phyloP scores from a whole-genome alignment of 2,113 vertebrate species.

The Dasyornis broadbenti region DNA sequence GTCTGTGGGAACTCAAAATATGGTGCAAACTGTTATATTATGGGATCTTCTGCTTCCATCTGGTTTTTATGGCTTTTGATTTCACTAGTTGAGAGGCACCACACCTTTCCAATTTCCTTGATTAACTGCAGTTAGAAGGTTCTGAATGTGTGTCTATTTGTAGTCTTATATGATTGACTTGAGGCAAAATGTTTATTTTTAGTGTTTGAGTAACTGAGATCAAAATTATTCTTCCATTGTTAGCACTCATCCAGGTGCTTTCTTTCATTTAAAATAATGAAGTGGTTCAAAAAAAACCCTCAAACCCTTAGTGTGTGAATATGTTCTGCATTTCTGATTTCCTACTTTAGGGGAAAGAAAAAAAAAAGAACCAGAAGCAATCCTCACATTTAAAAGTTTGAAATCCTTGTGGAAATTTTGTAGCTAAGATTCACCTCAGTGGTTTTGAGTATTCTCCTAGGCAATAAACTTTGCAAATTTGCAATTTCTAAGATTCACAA shows the following conservation, averaged over 20 bases:
- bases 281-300: background rate
- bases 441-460: background rate
- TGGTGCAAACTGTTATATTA: background rate
- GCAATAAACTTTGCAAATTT: background rate
- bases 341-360: background rate
- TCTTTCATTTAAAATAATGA: slow-evolving; percentile 2
- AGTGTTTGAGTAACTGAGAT: background rate
- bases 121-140: slow-evolving; percentile 20
- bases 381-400: background rate
- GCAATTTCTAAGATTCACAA: background rate
- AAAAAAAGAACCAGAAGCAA: background rate
- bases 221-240: background rate
- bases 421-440: background rate
- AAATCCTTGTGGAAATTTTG: background rate
- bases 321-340: background rate
- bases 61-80: background rate
- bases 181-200: slow-evolving; percentile 24
- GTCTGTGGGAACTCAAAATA: background rate
- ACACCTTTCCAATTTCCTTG: slow-evolving; percentile 14
- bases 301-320: background rate
- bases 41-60: background rate
- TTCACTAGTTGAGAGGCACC: background rate
- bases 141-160: slow-evolving; percentile 18
- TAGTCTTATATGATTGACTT: background rate
- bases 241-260: background rate